Percentiles rank a stretch among this genome's conserved stretches.
These are phyloP conservation scores for Tethya wilhelma DNA, from an alignment of 37 sponge, comb jelly and placozoan genomes.

Conservation along the genomic window DNA sequence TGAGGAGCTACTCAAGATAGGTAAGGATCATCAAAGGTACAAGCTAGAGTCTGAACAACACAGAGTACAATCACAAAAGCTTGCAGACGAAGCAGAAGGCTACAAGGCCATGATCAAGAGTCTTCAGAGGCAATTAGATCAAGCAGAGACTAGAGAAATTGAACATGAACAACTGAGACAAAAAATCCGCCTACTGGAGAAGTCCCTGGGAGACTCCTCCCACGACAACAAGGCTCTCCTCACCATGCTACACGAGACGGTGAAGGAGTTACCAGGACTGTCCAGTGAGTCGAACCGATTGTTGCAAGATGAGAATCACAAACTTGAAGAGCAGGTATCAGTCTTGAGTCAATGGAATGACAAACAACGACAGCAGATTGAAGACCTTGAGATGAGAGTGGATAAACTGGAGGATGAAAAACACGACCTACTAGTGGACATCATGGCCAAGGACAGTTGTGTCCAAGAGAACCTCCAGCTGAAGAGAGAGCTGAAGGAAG, in stretches of 20 bases:
- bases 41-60: conserved; percentile 15
- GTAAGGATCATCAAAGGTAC: not conserved
- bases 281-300: conserved; percentile 19
- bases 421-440: conserved; percentile 22
- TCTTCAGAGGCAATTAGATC: conserved; percentile 39
- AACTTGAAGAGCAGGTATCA: conserved; percentile 70
- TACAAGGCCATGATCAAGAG: conserved; percentile 42
- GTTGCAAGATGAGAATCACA: conserved; percentile 66
- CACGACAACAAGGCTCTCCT: conserved; percentile 57
- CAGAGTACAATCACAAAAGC: not conserved
- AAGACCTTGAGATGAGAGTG: conserved; percentile 27
- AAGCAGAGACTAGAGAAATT: conserved; percentile 54
- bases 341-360: conserved; percentile 83
- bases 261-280: conserved; percentile 21
- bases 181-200: conserved; percentile 34
- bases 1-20: not conserved
- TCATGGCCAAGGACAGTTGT: conserved; percentile 13
- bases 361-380: conserved; percentile 60
- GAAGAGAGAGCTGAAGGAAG: conserved; percentile 56
- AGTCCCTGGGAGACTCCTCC: conserved; percentile 38
- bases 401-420: conserved; percentile 19
- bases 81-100: conserved; percentile 33
- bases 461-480: conserved; percentile 32
- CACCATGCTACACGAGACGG: conserved; percentile 29
- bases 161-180: conserved; percentile 55